Base-by-base conservation (phyloP, 1,140 invertebrate genomes). In the Harlomillsia oculata region DNA sequence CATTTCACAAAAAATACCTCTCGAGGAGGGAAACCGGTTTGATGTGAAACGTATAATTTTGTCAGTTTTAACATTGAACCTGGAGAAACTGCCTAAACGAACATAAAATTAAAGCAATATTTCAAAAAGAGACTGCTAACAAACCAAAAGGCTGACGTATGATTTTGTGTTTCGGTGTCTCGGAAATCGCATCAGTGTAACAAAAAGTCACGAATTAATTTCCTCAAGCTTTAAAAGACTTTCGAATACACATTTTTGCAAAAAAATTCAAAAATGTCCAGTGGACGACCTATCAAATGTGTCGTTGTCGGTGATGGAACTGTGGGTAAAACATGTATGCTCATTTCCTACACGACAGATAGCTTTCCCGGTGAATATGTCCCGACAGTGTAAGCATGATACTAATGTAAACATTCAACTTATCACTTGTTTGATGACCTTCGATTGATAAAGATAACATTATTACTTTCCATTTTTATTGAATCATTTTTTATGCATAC, bases 341-440 rank as follows among this genome's bases (percentile, higher is more conserved):
- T 98, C 67, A 97, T 98, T 72, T 97, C 92, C 34, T 97, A 97
- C 70, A 97, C 94, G 26, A 98, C 94, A 64, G 93, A 97, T 71
- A 95, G 90, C 76, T 98, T 98, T 80, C 93, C 93, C 53, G 93
- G 93, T 63, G 91, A 95, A 85, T 95, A 95, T 81, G 90, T 95
- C 61, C 90, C 91, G 67, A 94, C 90, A 69, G 89, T 91, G 86
- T 90, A 76, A 85, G 85, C 83, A 21, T 20, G 34, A 5, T 5
- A 0, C 5, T 34, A 37, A 16, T 40, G 29, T 11, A 49, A 16
- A 4, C 14, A 49, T 8, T 46, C 14, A 32, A 36, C 25, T 29
- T 48, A 48, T 9, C 1, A 37, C 18, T 37, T 21, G 14, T 3
- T 30, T 34, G 20, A 32, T 30, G 16, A 8, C 2, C 13, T 49